Base-by-base conservation (phyloP, 2,888 invertebrate species). In the Cryptus armator region DNA sequence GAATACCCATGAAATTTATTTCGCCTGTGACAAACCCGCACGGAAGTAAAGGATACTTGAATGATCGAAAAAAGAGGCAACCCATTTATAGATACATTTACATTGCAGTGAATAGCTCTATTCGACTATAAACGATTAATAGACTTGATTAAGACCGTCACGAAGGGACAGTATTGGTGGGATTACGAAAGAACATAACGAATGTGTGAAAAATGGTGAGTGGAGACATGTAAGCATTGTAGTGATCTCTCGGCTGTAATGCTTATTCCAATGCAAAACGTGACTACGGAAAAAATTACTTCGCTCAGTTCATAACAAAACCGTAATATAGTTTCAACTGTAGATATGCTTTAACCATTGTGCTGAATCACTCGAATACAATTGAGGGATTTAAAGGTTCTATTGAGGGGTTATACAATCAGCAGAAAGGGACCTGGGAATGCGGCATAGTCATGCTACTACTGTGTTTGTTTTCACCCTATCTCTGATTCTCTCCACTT, bases 281-380 rank as follows among this genome's bases (percentile, higher is more conserved):
- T 62, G 19, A 24, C 10, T 56, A 12, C 14, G 29, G 32, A 37
- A 37, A 37, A 37, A 7, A 37, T 62, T 2, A 62, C 29, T 29
- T 32, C 32, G 62, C n/a, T 7, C 62, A 14, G 32, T 24, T 62
- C n/a, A 14, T 62, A 62, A 62, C 14, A 62, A 62, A 62, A 6
- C 24, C 43, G 62, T 29, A 46, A 29, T 29, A 16, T 29, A 74
- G 44, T 16, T 29, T 74, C 32, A 32, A 62, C 24, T 62, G 32
- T 46, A 48, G 32, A 24, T 2, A 46, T 37, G 32, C n/a, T 2
- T 43, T 62, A 59, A 44, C 37, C 43, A 74, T 74, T 46, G 74
- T 44, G 29, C 62, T 46, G 9, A 43, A 72, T 62, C 74, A 46
- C 24, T 59, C 29, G 46, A 24, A 62, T 46, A 16, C 29, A 74